phyloP scores from a whole-genome alignment of 2,888 invertebrate species.

The Lycophotia porphyrea region DNA sequence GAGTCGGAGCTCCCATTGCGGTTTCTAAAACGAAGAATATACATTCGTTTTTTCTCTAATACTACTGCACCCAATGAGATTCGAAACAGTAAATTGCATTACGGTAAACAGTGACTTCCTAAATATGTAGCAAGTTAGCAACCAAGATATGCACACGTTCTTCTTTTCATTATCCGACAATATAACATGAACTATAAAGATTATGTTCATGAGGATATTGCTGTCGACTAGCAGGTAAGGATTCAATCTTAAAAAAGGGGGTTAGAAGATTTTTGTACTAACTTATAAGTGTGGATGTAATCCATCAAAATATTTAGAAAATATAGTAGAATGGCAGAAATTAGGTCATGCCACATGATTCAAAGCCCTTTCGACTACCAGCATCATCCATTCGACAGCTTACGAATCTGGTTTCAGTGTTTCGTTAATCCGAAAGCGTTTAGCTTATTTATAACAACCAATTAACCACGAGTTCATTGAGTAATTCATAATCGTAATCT shows the following conservation, averaged over 20 bases:
- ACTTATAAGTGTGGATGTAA: too few relatives aligned
- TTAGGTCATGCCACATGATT: background rate
- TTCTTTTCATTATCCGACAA: background rate
- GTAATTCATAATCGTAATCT: background rate
- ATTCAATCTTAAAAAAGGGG: background rate
- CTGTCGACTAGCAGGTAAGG: background rate
- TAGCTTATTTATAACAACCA: too few relatives aligned
- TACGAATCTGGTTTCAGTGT: too few relatives aligned
- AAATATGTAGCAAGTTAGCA: background rate
- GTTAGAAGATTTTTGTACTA: background rate
- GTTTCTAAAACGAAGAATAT: conserved; percentile 62
- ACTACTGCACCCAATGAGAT: background rate
- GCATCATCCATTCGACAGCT: background rate
- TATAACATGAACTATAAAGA: background rate
- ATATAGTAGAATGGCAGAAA: background rate
- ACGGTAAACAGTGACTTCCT: background rate
- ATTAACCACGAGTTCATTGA: background rate
- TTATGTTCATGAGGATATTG: background rate
- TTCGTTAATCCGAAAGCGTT: background rate
- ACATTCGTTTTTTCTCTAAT: background rate
- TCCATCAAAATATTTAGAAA: background rate
- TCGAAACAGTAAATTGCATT: background rate
- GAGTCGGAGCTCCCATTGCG: conserved; percentile 90
- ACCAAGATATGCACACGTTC: background rate
- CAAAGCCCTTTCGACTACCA: background rate